These are phyloP conservation scores for Pseudanteris insignis DNA, from an alignment of 2,888 invertebrate genomes.

Conservation along the genomic window DNA sequence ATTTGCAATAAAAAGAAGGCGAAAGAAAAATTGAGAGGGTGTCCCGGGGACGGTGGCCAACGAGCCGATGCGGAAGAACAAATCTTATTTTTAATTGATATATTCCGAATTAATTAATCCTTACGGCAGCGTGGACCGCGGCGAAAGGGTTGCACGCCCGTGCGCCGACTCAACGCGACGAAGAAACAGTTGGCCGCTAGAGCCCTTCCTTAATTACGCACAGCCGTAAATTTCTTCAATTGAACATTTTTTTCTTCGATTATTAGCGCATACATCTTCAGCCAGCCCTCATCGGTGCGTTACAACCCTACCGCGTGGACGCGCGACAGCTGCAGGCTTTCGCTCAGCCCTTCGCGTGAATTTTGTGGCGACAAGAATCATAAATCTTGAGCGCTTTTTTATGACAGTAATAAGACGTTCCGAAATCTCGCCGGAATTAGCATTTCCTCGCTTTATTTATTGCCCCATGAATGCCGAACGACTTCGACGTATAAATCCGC, in stretches of 20 bases:
- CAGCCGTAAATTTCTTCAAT: slow-evolving; percentile 66
- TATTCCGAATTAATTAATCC: slow-evolving; percentile 67
- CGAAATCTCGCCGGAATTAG: slow-evolving; percentile 19
- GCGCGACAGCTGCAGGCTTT: slow-evolving; percentile 57
- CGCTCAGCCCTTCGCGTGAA: slow-evolving; percentile 39
- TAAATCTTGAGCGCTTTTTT: slow-evolving; percentile 35
- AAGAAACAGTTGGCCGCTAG: slow-evolving; percentile 48
- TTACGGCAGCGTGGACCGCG: slow-evolving; percentile 49
- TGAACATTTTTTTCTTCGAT: slow-evolving; percentile 67
- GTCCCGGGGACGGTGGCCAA: slow-evolving; percentile 5
- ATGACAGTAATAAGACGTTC: slow-evolving; percentile 35
- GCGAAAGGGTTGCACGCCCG: slow-evolving; percentile 45
- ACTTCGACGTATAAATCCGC: not conserved
- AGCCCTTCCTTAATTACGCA: slow-evolving; percentile 65
- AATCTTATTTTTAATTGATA: slow-evolving; percentile 67
- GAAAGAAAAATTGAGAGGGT: slow-evolving; percentile 38
- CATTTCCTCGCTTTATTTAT: slow-evolving; percentile 13
- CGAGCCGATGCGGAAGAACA: slow-evolving; percentile 58
- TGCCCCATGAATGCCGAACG: not conserved
- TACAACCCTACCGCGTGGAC: slow-evolving; percentile 56
- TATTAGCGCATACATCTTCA: slow-evolving; percentile 66
- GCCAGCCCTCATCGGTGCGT: slow-evolving; percentile 59
- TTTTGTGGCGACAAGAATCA: slow-evolving; percentile 40
- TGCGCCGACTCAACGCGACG: slow-evolving; percentile 32
- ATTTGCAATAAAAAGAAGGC: slow-evolving; percentile 65